These are phyloP conservation scores for Xestia c-nigrum DNA, from an alignment of 2,888 invertebrate genomes.

Conservation along the genomic window DNA sequence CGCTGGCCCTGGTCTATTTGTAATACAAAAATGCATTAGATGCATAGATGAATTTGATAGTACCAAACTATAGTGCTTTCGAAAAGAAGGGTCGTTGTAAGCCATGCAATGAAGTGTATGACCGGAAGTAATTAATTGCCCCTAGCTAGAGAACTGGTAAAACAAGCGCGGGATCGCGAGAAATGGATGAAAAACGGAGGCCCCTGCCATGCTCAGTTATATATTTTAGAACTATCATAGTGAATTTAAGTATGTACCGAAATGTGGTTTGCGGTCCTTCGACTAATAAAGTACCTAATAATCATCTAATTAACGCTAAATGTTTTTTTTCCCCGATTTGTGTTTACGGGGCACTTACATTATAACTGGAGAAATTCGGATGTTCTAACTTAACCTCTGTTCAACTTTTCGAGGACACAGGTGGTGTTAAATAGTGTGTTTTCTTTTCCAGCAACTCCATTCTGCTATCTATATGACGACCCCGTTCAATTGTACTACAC, in stretches of 20 bases:
- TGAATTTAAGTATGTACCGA: background rate
- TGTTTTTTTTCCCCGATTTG: background rate
- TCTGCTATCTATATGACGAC: slow-evolving; percentile 98
- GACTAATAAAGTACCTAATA: background rate
- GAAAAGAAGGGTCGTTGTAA: background rate
- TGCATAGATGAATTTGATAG: background rate
- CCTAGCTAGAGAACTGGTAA: background rate
- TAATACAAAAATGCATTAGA: too few species aligned
- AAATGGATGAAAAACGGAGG: background rate
- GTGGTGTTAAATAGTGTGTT: slow-evolving; percentile 10
- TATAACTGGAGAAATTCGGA: background rate
- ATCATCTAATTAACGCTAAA: background rate
- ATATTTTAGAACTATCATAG: background rate
- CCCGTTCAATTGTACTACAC: slow-evolving; percentile 96
- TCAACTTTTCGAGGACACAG: background rate
- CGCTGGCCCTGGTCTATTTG: background rate
- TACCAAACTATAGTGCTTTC: background rate
- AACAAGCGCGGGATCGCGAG: background rate
- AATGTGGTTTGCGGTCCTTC: background rate
- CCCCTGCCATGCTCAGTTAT: background rate
- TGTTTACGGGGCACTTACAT: background rate
- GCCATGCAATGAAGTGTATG: background rate
- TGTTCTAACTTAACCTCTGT: background rate
- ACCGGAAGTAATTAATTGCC: background rate
- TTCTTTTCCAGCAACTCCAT: slow-evolving; percentile 95